Evolutionary conservation across 1,140 invertebrate genomes (phyloP).

Genomic region (Pomacea maculata): DNA sequence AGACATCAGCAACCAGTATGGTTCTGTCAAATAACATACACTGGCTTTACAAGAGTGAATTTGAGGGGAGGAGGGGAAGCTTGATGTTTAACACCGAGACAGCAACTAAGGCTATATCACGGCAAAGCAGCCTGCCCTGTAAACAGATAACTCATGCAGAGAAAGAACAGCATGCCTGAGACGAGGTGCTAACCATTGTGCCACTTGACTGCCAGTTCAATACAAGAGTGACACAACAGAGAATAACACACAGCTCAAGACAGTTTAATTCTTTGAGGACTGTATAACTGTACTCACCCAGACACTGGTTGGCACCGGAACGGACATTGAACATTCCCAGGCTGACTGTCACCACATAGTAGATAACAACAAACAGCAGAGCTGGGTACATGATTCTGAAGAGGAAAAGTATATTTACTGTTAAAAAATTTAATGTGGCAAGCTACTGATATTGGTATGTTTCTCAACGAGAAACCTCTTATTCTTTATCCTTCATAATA

Average conservation of each 20-base stretch:
- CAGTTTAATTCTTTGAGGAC: conserved; percentile 15
- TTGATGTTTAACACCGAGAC: no score
- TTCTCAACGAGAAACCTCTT: no score
- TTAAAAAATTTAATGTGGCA: neutral
- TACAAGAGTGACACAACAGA: neutral
- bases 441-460: no score
- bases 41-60: neutral
- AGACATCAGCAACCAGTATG: conserved; percentile 70
- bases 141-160: no score
- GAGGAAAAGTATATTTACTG: conserved; percentile 27
- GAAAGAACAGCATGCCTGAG: no score
- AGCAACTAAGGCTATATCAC: no score
- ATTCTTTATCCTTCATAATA: no score
- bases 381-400: conserved; percentile 60
- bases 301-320: conserved; percentile 67
- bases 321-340: conserved; percentile 68
- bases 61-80: no score
- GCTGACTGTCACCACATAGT: conserved; percentile 67
- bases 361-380: conserved; percentile 65
- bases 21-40: conserved; percentile 57
- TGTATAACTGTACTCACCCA: conserved; percentile 62
- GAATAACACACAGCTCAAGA: conserved; percentile 11
- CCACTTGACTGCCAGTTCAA: no score
- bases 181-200: no score
- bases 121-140: no score